phyloP scores from a whole-genome alignment of 2,888 invertebrate species.

The Pocota personata region DNA sequence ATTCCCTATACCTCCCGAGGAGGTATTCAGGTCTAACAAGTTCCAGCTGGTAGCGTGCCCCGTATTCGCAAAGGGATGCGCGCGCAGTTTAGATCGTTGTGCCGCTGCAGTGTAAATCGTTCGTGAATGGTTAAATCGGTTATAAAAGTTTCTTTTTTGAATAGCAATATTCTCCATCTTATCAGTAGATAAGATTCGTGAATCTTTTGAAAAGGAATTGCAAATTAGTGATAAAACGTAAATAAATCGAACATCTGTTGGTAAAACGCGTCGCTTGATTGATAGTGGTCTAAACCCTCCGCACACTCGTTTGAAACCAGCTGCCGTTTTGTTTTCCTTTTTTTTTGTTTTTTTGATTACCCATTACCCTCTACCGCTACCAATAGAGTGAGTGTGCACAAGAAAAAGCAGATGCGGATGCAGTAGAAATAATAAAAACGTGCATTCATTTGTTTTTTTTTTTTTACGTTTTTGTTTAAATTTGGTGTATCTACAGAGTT shows the following conservation, averaged over 20 bases:
- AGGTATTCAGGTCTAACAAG: conserved; percentile 72
- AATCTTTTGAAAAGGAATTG: neutral
- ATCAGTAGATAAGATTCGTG: neutral
- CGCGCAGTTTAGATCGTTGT: conserved; percentile 54
- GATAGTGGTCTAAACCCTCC: conserved; percentile 17
- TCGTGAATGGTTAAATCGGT: neutral
- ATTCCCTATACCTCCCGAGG: conserved; percentile 55
- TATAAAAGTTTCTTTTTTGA: neutral
- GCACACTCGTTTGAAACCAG: conserved; percentile 36
- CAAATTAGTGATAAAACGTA: neutral
- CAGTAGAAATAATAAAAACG: conserved; percentile 23
- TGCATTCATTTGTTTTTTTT: neutral
- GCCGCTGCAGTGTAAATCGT: conserved; percentile 7
- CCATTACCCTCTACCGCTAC: neutral
- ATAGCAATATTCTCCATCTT: neutral
- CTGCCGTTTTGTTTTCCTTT: conserved; percentile 52
- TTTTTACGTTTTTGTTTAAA: neutral
- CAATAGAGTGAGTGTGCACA: conserved; percentile 20
- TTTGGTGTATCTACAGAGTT: conserved; percentile 29
- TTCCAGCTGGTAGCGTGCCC: conserved; percentile 67
- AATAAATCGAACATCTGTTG: conserved; percentile 10
- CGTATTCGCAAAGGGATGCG: conserved; percentile 71
- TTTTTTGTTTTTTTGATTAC: neutral
- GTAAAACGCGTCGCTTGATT: conserved; percentile 29
- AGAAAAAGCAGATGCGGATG: conserved; percentile 54